Conservation (phyloP, 2,113 vertebrate species). For the Anser brachyrhynchus region DNA sequence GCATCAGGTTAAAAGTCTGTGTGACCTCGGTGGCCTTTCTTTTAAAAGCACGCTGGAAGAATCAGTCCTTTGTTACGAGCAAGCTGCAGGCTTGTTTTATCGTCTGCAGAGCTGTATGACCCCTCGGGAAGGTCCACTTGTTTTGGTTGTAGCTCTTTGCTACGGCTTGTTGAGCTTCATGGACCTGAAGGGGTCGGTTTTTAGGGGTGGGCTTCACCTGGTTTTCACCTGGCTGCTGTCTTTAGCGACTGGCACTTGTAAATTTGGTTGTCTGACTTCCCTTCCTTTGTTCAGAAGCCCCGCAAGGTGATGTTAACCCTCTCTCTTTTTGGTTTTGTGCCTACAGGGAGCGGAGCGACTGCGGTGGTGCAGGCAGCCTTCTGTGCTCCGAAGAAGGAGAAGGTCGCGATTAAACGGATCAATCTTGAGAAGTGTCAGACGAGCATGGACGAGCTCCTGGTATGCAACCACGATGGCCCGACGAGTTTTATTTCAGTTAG, state of each 20-base stretch:
- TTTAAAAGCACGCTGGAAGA: neutral
- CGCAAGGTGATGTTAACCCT: neutral
- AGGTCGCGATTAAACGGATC: conserved; percentile 95
- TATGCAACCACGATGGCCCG: conserved; percentile 58
- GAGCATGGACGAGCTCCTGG: conserved; percentile 97
- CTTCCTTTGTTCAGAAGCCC: neutral
- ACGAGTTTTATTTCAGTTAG: neutral
- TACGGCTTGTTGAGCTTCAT: neutral
- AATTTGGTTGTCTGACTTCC: neutral
- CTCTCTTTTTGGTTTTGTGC: neutral
- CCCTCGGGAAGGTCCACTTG: neutral
- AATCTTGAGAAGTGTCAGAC: conserved; percentile 97
- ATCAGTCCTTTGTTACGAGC: neutral
- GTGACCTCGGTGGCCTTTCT: neutral
- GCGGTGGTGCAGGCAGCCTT: conserved; percentile 94
- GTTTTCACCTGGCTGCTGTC: neutral
- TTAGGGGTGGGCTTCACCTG: neutral
- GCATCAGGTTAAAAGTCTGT: neutral
- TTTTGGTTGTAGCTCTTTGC: neutral
- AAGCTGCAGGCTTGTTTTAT: neutral
- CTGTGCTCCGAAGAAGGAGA: conserved; percentile 91
- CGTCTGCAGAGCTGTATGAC: neutral
- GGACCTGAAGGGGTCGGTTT: neutral
- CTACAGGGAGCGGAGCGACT: conserved; percentile 85
- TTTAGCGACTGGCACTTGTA: fast-evolving